Evolutionary conservation across 2,113 vertebrate genomes (phyloP).

Genomic region (Tachycineta bicolor): DNA sequence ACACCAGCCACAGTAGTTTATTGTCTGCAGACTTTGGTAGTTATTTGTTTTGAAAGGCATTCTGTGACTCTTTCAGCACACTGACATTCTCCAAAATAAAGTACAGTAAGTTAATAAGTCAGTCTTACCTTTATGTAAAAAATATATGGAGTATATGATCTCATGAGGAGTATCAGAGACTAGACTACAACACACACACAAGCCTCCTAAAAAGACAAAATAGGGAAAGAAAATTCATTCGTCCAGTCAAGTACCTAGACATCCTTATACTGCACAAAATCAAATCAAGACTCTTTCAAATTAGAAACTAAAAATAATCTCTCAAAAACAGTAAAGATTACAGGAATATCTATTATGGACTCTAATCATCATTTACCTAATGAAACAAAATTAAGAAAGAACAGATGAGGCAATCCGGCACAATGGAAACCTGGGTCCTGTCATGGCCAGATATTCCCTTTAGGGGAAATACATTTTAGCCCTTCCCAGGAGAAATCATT

Average conservation of each 20-base stretch:
- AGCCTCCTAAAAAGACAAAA: conserved; percentile 79
- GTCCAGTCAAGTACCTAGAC: not conserved
- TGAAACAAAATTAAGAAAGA: not conserved
- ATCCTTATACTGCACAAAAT: not conserved
- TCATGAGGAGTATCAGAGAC: conserved; percentile 68
- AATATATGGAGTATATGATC: conserved; percentile 82
- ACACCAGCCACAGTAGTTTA: not conserved
- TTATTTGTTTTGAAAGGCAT: not conserved
- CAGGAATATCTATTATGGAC: not conserved
- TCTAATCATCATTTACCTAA: not conserved
- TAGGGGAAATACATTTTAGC: not conserved
- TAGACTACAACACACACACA: conserved; percentile 87
- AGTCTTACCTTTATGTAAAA: conserved; percentile 87
- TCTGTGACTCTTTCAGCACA: not conserved
- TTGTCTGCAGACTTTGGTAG: not conserved
- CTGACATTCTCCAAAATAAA: not conserved
- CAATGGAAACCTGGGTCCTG: not conserved
- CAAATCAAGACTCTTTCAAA: not conserved
- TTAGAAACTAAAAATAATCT: not conserved
- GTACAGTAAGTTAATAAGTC: not conserved
- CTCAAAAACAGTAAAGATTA: not conserved
- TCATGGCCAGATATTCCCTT: not conserved
- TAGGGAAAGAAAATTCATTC: not conserved
- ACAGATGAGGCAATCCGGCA: not conserved
- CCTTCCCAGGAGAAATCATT: not conserved